phyloP scores from a whole-genome alignment of 2,797 vertebrate genomes.

The Furcifer pardalis region DNA sequence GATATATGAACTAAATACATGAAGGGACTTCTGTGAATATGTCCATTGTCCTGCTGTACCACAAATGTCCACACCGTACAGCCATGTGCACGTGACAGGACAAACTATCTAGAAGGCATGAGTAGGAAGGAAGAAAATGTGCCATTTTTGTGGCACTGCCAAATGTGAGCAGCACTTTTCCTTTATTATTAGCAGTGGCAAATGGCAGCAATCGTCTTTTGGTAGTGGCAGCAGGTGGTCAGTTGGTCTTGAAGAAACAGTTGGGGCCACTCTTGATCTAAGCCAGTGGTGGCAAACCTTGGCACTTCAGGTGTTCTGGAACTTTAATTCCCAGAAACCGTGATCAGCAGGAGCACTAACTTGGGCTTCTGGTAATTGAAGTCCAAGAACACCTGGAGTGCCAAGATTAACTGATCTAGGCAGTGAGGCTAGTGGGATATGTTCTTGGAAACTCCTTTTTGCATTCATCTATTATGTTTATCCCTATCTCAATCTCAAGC shows the following conservation, averaged over 20 bases:
- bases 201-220: background rate
- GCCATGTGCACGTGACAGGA: background rate
- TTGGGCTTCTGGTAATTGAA: no score
- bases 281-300: background rate
- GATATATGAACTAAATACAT: background rate
- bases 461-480: no score
- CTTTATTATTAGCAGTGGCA: background rate
- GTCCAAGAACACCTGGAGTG: no score
- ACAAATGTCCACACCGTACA: background rate
- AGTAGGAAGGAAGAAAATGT: background rate
- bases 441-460: no score
- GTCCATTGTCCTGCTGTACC: background rate
- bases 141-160: background rate
- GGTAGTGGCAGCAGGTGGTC: background rate
- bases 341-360: no score
- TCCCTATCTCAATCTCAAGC: no score
- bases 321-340: no score
- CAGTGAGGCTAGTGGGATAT: no score
- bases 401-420: no score
- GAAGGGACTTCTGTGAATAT: background rate
- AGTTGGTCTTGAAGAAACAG: background rate
- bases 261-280: background rate
- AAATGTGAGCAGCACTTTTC: background rate
- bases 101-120: background rate
- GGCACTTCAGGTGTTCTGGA: no score